Evolutionary conservation across 2,113 vertebrate species (phyloP).

Genomic region (Salvator merianae): DNA sequence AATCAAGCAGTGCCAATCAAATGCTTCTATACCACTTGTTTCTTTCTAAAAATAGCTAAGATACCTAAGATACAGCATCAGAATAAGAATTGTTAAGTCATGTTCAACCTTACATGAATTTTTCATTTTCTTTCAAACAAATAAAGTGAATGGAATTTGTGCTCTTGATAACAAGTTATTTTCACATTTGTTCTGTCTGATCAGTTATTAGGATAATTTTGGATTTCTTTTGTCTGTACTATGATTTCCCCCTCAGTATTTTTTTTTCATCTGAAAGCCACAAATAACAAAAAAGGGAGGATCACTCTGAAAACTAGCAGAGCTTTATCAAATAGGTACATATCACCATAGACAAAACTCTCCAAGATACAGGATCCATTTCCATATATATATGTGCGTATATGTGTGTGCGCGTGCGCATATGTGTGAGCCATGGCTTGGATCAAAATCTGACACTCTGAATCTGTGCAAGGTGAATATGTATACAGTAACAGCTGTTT

Average conservation of each 20-base stretch:
- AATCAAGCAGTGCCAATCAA: not conserved
- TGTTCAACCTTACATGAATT: not conserved
- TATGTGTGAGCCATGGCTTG: not conserved
- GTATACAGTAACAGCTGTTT: no score
- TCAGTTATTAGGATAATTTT: not conserved
- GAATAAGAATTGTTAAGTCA: not conserved
- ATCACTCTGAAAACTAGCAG: not conserved
- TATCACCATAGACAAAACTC: not conserved
- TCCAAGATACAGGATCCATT: not conserved
- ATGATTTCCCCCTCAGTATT: not conserved
- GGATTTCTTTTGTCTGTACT: not conserved
- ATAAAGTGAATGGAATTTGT: not conserved
- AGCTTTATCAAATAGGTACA: not conserved
- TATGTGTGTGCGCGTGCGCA: no score
- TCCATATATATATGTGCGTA: not conserved
- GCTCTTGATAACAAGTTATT: not conserved
- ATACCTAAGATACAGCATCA: not conserved
- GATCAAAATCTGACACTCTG: not conserved
- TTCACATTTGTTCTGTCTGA: not conserved
- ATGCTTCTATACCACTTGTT: not conserved
- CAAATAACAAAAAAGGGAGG: not conserved
- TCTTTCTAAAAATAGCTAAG: not conserved
- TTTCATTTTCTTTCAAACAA: not conserved
- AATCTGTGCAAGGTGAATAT: not conserved
- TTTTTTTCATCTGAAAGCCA: conserved; percentile 11